Evolutionary conservation across 23 tunicate species (phyloP), one percentile per base, ranked within the genome.

Genomic region (Aplidium turbinatum): DNA sequence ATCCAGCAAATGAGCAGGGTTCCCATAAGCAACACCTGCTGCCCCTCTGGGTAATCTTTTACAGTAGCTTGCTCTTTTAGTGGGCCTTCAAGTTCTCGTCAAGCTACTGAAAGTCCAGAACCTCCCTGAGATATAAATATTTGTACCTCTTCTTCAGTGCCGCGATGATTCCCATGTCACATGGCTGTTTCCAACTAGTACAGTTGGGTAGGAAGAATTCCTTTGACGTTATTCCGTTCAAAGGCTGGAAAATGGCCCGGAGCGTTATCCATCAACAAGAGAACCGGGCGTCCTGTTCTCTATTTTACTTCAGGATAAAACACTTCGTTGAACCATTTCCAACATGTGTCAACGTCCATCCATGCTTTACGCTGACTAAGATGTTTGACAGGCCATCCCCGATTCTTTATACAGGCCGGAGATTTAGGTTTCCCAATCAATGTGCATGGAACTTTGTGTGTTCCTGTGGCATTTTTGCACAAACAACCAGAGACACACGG

Each of bases 391-490:
- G 70, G 80, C 80, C 74, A 75, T 75, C 34, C 19, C 31, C 80
- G 69, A 18, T 58, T 20, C 65, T 58, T 62, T 29, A 63, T 75
- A 28, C 80, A 75, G 70, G 74, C 80, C 7, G 74, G 80, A 36
- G 69, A 57, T 58, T 75, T 63, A 4, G 80, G 47, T 75, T 75
- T 63, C 29, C 80, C 80, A 75, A 75, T 75, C 70, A 75, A 4
- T 57, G 70, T 32, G 70, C 69, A 75, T 13, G 74, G 74, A 58
- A 75, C 57, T 58, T 75, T 63, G 80, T 57, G 80, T 25, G 80
- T 75, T 57, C 80, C 80, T 33, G 80, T 75, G 48, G 80, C 80
- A 62, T 75, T 75, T n/a, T 74, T 13, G 74, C 80, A 63, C 80
- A 75, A 57, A 75, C 80, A 35, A 57, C 30, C 31, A 75, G 70